Conservation (phyloP, 2,888 invertebrate genomes). For the Maniola hyperantus region DNA sequence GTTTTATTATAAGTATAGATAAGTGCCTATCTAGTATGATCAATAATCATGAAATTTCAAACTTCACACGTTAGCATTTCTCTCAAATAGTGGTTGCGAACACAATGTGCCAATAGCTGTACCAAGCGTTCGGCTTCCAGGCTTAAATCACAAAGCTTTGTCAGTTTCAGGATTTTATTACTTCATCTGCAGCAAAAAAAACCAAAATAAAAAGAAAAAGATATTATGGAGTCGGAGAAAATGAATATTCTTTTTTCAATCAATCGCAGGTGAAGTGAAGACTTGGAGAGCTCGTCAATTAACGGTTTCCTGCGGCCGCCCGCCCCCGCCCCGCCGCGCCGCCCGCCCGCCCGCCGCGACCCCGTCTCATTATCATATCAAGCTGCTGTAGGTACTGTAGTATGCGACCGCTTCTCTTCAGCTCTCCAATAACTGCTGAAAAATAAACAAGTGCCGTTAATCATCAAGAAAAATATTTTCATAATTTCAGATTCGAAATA, state of each 20-base stretch:
- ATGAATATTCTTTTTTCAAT: slow-evolving; percentile 35
- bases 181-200: slow-evolving; percentile 5
- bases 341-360: slow-evolving; percentile 12
- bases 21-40: too few relatives aligned
- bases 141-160: background rate
- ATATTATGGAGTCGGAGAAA: background rate
- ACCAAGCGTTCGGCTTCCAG: background rate
- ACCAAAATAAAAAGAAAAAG: background rate
- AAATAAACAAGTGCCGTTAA: background rate
- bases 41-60: too few relatives aligned
- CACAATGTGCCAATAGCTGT: too few relatives aligned
- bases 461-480: background rate
- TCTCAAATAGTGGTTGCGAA: too few relatives aligned
- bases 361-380: slow-evolving; percentile 48
- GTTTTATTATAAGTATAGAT: too few relatives aligned
- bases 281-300: slow-evolving; percentile 36
- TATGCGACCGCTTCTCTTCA: background rate
- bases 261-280: slow-evolving; percentile 32
- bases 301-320: slow-evolving; percentile 34
- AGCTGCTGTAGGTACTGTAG: slow-evolving; percentile 36
- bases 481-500: background rate
- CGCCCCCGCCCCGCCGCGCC: slow-evolving; percentile 29
- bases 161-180: background rate
- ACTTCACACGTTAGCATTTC: too few relatives aligned
- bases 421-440: background rate